Conservation (phyloP, 1,140 invertebrate genomes). For the Drosophila lini region DNA sequence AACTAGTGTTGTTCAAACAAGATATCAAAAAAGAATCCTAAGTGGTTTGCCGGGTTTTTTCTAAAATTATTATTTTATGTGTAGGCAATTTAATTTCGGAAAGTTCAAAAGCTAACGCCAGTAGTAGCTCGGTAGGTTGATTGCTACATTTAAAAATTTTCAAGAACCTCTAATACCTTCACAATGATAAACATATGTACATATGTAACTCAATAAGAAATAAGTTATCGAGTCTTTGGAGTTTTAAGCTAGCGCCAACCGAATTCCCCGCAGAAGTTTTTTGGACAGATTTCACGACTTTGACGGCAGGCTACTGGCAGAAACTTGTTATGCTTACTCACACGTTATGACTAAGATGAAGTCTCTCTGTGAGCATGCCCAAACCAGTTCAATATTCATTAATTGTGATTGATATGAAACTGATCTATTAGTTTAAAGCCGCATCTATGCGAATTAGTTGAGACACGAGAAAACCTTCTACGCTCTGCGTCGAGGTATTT, state of each 20-base stretch:
- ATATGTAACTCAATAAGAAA: background rate
- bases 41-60: slow-evolving; percentile 2
- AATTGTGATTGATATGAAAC: slow-evolving; percentile 74
- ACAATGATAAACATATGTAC: background rate
- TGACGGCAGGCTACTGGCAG: slow-evolving; percentile 8
- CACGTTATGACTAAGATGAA: slow-evolving; percentile 4
- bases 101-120: slow-evolving; percentile 5
- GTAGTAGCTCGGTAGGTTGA: too few species aligned
- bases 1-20: background rate
- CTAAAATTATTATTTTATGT: background rate
- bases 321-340: slow-evolving; percentile 37
- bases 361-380: slow-evolving; percentile 16
- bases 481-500: slow-evolving; percentile 16
- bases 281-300: slow-evolving; percentile 33
- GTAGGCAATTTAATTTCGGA: background rate
- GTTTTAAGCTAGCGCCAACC: slow-evolving; percentile 39
- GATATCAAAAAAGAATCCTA: background rate
- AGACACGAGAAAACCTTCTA: slow-evolving; percentile 31
- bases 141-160: background rate
- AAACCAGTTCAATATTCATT: slow-evolving; percentile 63
- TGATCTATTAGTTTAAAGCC: slow-evolving; percentile 70
- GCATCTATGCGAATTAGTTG: slow-evolving; percentile 66
- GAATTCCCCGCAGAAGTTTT: slow-evolving; percentile 64
- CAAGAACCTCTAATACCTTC: background rate
- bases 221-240: background rate